Percentiles rank a stretch among this genome's conserved stretches.
phyloP scores from a whole-genome alignment of 2,888 invertebrate species.

The Cataglyphis cursor region DNA sequence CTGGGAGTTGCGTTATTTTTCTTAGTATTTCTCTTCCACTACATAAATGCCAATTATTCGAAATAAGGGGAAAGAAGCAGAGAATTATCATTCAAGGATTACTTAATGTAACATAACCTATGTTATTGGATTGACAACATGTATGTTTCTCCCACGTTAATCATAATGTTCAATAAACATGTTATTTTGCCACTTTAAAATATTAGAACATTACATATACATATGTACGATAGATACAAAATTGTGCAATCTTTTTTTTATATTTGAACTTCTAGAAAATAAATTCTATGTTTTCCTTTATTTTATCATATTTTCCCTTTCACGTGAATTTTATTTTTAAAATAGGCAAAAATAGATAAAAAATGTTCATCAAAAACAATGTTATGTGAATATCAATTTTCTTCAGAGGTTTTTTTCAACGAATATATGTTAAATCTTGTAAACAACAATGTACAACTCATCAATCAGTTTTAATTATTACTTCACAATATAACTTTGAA shows the following conservation, averaged over 20 bases:
- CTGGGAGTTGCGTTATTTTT: conserved; percentile 96
- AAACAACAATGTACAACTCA: conserved; percentile 3
- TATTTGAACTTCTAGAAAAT: not conserved
- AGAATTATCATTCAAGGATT: not conserved
- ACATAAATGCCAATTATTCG: conserved; percentile 95
- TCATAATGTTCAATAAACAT: not conserved
- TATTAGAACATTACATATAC: not conserved
- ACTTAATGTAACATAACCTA: not conserved
- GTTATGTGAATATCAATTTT: not conserved
- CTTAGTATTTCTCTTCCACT: conserved; percentile 98
- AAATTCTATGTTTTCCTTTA: conserved; percentile 5
- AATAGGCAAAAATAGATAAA: not conserved
- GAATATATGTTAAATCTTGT: not conserved
- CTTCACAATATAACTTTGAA: not conserved
- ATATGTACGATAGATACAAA: not conserved
- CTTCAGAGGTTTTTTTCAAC: not conserved
- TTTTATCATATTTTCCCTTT: not conserved
- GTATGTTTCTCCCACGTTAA: not conserved
- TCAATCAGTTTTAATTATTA: conserved; percentile 35
- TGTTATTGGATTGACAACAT: not conserved
- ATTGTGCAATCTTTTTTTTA: not conserved
- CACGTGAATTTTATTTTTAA: not conserved
- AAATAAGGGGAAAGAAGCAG: conserved; percentile 86
- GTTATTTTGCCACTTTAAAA: not conserved
- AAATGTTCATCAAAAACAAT: not conserved